Base-by-base conservation (phyloP, 2,113 vertebrate genomes). In the Ia io region DNA sequence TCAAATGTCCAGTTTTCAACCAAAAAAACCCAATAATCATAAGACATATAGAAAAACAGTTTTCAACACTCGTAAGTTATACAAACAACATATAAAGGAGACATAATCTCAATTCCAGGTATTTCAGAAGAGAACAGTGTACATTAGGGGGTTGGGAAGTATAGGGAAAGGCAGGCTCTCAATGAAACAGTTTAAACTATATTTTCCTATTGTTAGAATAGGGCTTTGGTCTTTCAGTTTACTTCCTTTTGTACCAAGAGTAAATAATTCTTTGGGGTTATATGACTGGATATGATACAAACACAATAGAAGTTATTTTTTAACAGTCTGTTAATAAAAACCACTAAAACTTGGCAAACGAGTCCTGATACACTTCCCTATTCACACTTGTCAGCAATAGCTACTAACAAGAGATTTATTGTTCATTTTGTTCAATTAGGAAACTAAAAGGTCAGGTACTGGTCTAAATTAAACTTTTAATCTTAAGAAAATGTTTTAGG, bases 391-490 rank as follows among this genome's bases (percentile, higher is more conserved):
- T 49, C 17, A 28, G 35, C 63, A 85, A 9, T 71, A 71, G 70
- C 49, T 65, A 92, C 67, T 89, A 10, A 90, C 59, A 87, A 91
- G 51, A 70, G 70, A 94, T 30, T 92, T 84, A 92, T 65, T 96
- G 82, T 67, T 96, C 71, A 73, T 83, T 95, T 49, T 71, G 23
- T 70, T 49, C 44, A 88, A 90, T 47, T 42, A 95, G 69, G 70
- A 95, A 96, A 89, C 53, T 79, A 86, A 84, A 93, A 82, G 65
- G 73, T n/a, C 61, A 91, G 16, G 61, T 51, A 86, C 17, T 30
- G 13, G 90, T 61, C 51, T 94, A 95, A 94, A 73, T 71, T 56
- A 94, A 79, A 76, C 37, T 90, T 94, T 86, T 92, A 88, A 44
- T 73, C 93, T 74, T 80, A 96, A 59, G 77, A 84, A 80, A 86